Evolutionary conservation across 2,888 invertebrate species (phyloP).

Genomic region (Laothoe populi): DNA sequence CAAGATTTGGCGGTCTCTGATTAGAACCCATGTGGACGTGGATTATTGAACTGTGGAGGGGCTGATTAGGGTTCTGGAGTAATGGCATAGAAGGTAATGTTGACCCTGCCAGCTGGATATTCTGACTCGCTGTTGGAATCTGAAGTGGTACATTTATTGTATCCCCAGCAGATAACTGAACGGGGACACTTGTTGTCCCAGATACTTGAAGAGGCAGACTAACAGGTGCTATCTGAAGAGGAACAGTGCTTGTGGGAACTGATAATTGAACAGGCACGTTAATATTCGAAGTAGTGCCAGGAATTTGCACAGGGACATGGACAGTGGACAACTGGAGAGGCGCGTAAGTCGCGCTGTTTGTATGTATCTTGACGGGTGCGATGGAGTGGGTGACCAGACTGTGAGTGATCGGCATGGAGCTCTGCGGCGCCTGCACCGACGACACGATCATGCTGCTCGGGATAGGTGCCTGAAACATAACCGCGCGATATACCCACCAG

Average conservation of each 20-base stretch:
- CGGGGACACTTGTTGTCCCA: slow-evolving; percentile 70
- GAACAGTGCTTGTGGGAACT: slow-evolving; percentile 67
- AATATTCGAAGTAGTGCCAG: slow-evolving; percentile 74
- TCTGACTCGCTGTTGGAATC: slow-evolving; percentile 66
- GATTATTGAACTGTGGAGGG: slow-evolving; percentile 73
- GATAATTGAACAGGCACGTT: slow-evolving; percentile 78
- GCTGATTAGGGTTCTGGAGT: slow-evolving; percentile 64
- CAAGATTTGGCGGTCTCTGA: slow-evolving; percentile 61
- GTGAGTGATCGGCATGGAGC: slow-evolving; percentile 75
- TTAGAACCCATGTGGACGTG: slow-evolving; percentile 80
- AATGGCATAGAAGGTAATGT: slow-evolving; percentile 75
- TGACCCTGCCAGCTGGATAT: slow-evolving; percentile 66
- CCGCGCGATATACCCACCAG: slow-evolving; percentile 21
- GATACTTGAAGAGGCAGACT: slow-evolving; percentile 77
- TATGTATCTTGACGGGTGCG: slow-evolving; percentile 76
- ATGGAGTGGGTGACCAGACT: slow-evolving; percentile 76
- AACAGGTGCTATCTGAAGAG: slow-evolving; percentile 74
- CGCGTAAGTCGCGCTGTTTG: slow-evolving; percentile 64
- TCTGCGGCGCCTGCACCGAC: slow-evolving; percentile 76
- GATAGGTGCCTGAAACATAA: slow-evolving; percentile 74
- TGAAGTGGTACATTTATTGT: slow-evolving; percentile 79
- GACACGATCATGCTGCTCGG: slow-evolving; percentile 82
- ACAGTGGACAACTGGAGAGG: slow-evolving; percentile 77
- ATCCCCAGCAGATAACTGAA: slow-evolving; percentile 74
- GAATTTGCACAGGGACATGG: slow-evolving; percentile 80